Conservation (phyloP, 1,140 invertebrate genomes). For the Medauroidea extradentata region DNA sequence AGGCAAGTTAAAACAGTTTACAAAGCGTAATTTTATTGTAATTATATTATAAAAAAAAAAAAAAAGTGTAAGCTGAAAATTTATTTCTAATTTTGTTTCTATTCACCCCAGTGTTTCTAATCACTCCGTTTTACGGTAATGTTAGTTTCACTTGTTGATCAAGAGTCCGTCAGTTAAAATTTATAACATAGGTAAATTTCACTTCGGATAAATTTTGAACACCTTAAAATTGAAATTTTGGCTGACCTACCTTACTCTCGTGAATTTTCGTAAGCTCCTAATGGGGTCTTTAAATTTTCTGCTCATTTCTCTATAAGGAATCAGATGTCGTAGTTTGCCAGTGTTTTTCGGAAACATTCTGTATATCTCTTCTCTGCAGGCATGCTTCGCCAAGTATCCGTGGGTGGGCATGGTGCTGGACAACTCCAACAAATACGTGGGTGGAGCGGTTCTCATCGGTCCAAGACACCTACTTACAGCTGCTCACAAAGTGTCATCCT, state of each 20-base stretch:
- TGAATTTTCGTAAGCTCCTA: too few species aligned
- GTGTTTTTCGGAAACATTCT: neutral
- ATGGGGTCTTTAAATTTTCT: neutral
- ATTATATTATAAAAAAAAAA: too few species aligned
- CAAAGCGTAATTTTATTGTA: too few species aligned
- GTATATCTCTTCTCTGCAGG: conserved; percentile 17
- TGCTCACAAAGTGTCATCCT: conserved; percentile 56
- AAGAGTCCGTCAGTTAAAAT: neutral
- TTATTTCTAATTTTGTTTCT: too few species aligned
- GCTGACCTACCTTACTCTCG: too few species aligned
- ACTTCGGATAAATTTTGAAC: too few species aligned
- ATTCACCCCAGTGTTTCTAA: too few species aligned
- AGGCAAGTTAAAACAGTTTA: too few species aligned
- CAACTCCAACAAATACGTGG: conserved; percentile 53
- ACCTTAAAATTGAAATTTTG: too few species aligned
- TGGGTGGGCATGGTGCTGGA: conserved; percentile 47
- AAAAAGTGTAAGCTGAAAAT: too few species aligned
- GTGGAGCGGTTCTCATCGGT: conserved; percentile 61
- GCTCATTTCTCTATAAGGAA: neutral
- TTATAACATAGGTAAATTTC: too few species aligned
- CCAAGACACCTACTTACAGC: conserved; percentile 60
- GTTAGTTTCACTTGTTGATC: neutral
- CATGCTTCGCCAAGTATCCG: conserved; percentile 40
- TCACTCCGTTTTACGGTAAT: too few species aligned
- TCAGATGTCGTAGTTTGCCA: neutral